Conservation (phyloP, 1,140 invertebrate species). For the Neelides sp. region DNA sequence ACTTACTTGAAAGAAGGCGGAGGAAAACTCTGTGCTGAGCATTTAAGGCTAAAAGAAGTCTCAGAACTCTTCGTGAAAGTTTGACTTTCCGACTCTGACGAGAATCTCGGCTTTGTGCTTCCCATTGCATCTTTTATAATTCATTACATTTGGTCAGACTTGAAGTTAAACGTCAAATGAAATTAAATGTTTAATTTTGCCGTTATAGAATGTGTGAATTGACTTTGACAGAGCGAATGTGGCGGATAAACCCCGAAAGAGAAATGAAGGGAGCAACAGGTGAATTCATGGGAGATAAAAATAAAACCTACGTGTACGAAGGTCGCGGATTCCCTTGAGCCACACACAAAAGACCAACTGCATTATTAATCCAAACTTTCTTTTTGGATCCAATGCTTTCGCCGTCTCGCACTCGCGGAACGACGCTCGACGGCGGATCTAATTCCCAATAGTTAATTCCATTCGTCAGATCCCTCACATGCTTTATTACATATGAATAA, state of each 20-base stretch:
- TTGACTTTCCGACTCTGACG: conserved; percentile 34
- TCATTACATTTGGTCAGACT: too few relatives aligned
- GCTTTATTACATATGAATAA: too few relatives aligned
- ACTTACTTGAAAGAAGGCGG: too few relatives aligned
- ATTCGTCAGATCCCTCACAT: too few relatives aligned
- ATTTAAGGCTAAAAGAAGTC: conserved; percentile 47
- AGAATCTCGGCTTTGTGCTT: conserved; percentile 7
- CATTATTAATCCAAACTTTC: conserved; percentile 2
- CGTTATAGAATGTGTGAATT: too few relatives aligned
- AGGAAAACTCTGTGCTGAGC: conserved; percentile 46
- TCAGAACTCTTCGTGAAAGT: conserved; percentile 36
- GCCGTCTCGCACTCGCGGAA: conserved; percentile 40
- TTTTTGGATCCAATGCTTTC: conserved; percentile 19
- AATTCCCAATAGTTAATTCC: too few relatives aligned
- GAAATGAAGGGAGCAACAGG: too few relatives aligned
- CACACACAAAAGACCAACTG: conserved; percentile 24
- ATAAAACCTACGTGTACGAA: conserved; percentile 14
- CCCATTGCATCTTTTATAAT: not conserved
- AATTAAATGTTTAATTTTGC: too few relatives aligned
- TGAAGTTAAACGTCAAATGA: too few relatives aligned
- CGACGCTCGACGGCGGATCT: conserved; percentile 41
- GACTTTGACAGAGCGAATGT: too few relatives aligned
- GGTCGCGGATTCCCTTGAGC: conserved; percentile 23
- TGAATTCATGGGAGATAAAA: too few relatives aligned
- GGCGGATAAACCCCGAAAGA: too few relatives aligned